Conservation (phyloP, 2,113 vertebrate genomes). For the Orycteropus afer region DNA sequence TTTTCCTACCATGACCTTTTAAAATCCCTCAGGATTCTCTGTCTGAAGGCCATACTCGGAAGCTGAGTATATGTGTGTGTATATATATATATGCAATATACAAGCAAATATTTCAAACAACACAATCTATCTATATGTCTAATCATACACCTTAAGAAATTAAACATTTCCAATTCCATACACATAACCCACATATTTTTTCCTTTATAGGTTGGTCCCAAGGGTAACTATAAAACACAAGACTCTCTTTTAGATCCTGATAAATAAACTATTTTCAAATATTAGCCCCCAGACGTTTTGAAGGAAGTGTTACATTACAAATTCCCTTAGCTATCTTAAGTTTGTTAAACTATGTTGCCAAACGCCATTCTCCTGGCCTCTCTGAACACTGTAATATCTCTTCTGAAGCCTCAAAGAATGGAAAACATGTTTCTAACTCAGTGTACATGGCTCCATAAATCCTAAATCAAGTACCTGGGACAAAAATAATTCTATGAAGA, state of each 20-base stretch:
- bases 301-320: not conserved
- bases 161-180: not conserved
- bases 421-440: not conserved
- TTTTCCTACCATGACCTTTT: not conserved
- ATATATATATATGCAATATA: not conserved
- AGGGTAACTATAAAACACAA: not conserved
- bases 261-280: constrained; percentile 23
- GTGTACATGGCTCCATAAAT: not conserved
- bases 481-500: not conserved
- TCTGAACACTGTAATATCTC: not conserved
- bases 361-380: not conserved
- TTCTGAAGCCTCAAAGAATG: not conserved
- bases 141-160: not conserved
- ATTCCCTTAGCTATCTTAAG: not conserved
- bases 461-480: not conserved
- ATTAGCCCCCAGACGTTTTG: not conserved
- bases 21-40: not conserved
- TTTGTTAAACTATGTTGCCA: not conserved
- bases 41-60: not conserved
- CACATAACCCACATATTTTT: not conserved
- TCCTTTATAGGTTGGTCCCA: not conserved
- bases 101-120: not conserved
- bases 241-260: not conserved
- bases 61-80: too few relatives aligned
- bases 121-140: not conserved